Conservation (phyloP, 2,888 invertebrate genomes). For the Gordius sp. region DNA sequence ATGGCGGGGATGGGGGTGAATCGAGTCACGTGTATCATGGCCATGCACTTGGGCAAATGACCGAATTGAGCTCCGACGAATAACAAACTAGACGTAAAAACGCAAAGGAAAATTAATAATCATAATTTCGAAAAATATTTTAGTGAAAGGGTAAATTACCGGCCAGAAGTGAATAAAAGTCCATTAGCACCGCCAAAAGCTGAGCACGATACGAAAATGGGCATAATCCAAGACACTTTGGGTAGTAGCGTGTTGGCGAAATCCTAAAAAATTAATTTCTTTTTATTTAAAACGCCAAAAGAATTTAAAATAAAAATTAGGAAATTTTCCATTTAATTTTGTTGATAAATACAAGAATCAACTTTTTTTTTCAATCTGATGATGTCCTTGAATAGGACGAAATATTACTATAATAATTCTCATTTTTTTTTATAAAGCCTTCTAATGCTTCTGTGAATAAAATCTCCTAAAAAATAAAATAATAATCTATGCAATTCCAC, state of each 20-base stretch:
- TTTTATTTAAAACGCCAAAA: not conserved
- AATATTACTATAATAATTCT: too few relatives aligned
- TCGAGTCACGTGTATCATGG: slow-evolving; percentile 62
- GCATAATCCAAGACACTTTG: slow-evolving; percentile 65
- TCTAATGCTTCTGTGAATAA: too few relatives aligned
- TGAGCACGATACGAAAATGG: slow-evolving; percentile 73
- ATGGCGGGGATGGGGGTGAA: slow-evolving; percentile 79
- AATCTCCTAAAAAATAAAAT: too few relatives aligned
- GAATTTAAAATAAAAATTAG: not conserved
- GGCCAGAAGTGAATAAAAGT: slow-evolving; percentile 53
- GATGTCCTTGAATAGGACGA: too few relatives aligned
- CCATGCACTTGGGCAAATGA: slow-evolving; percentile 79
- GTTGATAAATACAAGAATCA: too few relatives aligned
- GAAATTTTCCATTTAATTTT: not conserved
- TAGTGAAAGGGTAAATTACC: not conserved
- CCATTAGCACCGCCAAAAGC: slow-evolving; percentile 76
- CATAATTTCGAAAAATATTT: not conserved
- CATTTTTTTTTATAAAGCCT: too few relatives aligned
- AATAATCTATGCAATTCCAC: too few relatives aligned
- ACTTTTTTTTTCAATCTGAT: too few relatives aligned
- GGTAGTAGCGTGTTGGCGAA: slow-evolving; percentile 70
- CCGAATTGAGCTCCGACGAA: slow-evolving; percentile 83
- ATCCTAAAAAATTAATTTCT: slow-evolving; percentile 36
- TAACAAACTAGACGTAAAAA: slow-evolving; percentile 47
- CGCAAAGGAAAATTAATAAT: not conserved